phyloP scores from a whole-genome alignment of 2,113 vertebrate species.

The Sceloporus tristichus region DNA sequence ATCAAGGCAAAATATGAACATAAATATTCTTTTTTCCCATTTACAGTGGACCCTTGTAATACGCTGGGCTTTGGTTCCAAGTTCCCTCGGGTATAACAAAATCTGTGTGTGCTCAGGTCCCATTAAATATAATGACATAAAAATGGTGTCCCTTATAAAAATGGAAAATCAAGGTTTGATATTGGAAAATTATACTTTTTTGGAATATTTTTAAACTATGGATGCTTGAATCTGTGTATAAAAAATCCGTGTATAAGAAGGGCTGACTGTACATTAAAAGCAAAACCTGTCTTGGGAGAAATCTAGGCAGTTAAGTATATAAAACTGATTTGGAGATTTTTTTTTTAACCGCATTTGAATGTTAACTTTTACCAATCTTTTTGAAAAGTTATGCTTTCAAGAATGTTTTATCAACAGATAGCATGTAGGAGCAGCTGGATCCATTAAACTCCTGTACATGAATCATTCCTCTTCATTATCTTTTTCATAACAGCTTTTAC shows the following conservation, averaged over 20 bases:
- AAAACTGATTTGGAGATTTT: conserved; percentile 60
- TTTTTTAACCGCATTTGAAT: conserved; percentile 79
- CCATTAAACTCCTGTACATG: conserved; percentile 88
- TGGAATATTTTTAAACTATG: too few relatives aligned
- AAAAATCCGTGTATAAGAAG: too few relatives aligned
- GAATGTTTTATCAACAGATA: conserved; percentile 81
- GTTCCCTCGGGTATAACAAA: too few relatives aligned
- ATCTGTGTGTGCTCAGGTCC: too few relatives aligned
- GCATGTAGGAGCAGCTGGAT: conserved; percentile 92
- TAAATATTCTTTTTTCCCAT: conserved; percentile 56
- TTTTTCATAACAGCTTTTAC: conserved; percentile 89
- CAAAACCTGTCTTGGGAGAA: conserved; percentile 75
- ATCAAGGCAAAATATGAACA: conserved; percentile 32
- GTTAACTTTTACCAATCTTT: conserved; percentile 82
- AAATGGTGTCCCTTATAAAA: too few relatives aligned
- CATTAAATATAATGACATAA: too few relatives aligned
- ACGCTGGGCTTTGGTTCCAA: too few relatives aligned
- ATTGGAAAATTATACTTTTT: too few relatives aligned
- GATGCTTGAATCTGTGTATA: too few relatives aligned
- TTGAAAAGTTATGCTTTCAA: conserved; percentile 80
- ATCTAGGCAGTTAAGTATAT: conserved; percentile 78
- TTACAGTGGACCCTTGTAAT: conserved; percentile 5
- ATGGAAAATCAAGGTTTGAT: too few relatives aligned
- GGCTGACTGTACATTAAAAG: conserved; percentile 58
- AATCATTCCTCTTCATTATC: conserved; percentile 94